Evolutionary conservation across 2,888 invertebrate species (phyloP).

Genomic region (Acheta domesticus): DNA sequence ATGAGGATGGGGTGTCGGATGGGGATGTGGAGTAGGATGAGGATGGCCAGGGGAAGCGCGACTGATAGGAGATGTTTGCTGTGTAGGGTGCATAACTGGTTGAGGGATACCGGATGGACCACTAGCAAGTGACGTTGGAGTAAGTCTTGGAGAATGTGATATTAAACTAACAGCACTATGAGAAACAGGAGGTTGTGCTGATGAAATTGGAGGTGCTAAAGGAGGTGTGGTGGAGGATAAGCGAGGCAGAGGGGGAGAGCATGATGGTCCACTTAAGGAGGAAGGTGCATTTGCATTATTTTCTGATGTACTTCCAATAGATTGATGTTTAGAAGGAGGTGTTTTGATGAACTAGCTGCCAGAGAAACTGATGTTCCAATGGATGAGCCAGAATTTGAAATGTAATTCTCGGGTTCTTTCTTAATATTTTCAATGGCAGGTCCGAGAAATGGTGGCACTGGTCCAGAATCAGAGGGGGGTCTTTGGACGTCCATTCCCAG

Average conservation of each 20-base stretch:
- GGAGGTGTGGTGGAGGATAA: conserved; percentile 34
- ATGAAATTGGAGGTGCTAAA: conserved; percentile 29
- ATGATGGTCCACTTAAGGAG: conserved; percentile 20
- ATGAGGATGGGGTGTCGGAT: conserved; percentile 43
- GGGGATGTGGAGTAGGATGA: conserved; percentile 43
- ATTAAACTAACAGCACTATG: conserved; percentile 63
- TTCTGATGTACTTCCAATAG: background rate
- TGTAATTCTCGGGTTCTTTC: conserved; percentile 61
- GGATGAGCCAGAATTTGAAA: conserved; percentile 25
- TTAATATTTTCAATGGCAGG: conserved; percentile 69
- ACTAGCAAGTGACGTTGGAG: conserved; percentile 57
- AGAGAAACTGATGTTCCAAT: background rate
- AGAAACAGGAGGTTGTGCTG: conserved; percentile 49
- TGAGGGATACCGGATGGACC: conserved; percentile 57
- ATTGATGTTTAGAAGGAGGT: conserved; percentile 27
- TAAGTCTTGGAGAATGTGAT: conserved; percentile 51
- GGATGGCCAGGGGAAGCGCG: conserved; percentile 42
- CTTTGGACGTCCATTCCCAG: conserved; percentile 29
- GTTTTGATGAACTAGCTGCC: conserved; percentile 20
- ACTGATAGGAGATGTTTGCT: conserved; percentile 62
- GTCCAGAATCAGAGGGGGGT: conserved; percentile 31
- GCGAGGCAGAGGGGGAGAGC: conserved; percentile 29
- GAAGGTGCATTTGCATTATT: background rate
- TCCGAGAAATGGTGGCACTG: conserved; percentile 54
- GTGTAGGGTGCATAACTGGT: conserved; percentile 70